These are phyloP conservation scores for Drosophila fuyamai DNA, from an alignment of 1,140 invertebrate species.

Conservation along the genomic window DNA sequence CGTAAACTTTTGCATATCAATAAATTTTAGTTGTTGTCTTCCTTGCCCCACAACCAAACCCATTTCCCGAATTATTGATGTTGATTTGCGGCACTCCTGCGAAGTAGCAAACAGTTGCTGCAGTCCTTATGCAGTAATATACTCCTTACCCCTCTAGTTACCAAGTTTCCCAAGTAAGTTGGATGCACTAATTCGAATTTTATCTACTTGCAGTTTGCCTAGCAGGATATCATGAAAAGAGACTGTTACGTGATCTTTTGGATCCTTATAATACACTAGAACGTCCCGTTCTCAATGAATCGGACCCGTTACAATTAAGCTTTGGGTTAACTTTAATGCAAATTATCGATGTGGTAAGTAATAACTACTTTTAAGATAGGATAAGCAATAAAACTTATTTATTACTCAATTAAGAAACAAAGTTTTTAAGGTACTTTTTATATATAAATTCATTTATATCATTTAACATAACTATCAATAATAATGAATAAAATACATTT, in stretches of 20 bases:
- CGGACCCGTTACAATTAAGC: conserved; percentile 96
- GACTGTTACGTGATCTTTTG: conserved; percentile 95
- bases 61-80: conserved; percentile 73
- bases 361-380: not conserved
- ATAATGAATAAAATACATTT: no score
- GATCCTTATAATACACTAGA: conserved; percentile 98
- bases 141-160: not conserved
- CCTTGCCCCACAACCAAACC: not conserved
- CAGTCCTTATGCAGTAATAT: conserved; percentile 10
- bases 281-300: conserved; percentile 98
- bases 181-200: conserved; percentile 39
- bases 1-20: conserved; percentile 80
- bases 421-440: no score
- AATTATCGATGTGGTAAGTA: conserved; percentile 99
- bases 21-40: conserved; percentile 58
- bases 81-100: conserved; percentile 73
- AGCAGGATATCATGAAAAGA: conserved; percentile 96
- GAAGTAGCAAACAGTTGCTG: conserved; percentile 57
- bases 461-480: no score
- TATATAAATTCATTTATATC: no score
- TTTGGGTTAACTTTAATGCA: conserved; percentile 99
- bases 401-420: no score
- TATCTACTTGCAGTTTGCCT: conserved; percentile 88
- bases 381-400: no score
- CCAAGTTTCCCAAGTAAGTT: conserved; percentile 21